These are phyloP conservation scores for Netelia virgata DNA, from an alignment of 2,888 invertebrate species.

Conservation along the genomic window DNA sequence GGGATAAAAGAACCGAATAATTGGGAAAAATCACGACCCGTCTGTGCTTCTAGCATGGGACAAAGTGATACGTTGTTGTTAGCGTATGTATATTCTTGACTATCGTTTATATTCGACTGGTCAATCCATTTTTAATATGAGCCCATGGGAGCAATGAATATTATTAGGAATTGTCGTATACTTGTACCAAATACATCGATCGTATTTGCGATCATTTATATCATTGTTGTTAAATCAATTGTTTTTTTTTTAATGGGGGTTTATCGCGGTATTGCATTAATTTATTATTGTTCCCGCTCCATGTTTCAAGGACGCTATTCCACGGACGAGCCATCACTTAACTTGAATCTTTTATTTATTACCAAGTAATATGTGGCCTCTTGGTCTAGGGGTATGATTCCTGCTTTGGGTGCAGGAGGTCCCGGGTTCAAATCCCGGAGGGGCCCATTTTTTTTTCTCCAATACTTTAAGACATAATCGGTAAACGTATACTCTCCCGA, in stretches of 20 bases:
- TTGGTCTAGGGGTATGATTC: constrained; percentile 86
- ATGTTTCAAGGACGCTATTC: background rate
- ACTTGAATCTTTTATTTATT: too few relatives aligned
- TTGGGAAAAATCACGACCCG: background rate
- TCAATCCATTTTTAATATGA: background rate
- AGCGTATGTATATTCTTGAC: too few relatives aligned
- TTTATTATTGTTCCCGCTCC: background rate
- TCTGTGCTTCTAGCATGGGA: too few relatives aligned
- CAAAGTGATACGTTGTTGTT: too few relatives aligned
- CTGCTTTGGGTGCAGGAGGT: constrained; percentile 86
- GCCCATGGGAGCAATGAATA: constrained; percentile 8
- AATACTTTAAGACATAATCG: constrained; percentile 49
- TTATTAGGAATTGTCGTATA: constrained; percentile 12
- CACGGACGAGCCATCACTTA: background rate
- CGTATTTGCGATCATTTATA: constrained; percentile 22
- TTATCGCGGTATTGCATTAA: background rate
- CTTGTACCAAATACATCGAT: constrained; percentile 12
- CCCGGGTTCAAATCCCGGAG: constrained; percentile 86
- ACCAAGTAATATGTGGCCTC: constrained; percentile 76
- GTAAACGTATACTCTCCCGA: background rate
- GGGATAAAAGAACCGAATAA: background rate
- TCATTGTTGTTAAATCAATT: constrained; percentile 18
- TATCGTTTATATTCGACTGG: too few relatives aligned
- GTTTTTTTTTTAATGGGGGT: background rate
- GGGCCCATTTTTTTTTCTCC: constrained; percentile 81